Conservation (phyloP, 2,888 invertebrate genomes). For the Xanthia icteritia region DNA sequence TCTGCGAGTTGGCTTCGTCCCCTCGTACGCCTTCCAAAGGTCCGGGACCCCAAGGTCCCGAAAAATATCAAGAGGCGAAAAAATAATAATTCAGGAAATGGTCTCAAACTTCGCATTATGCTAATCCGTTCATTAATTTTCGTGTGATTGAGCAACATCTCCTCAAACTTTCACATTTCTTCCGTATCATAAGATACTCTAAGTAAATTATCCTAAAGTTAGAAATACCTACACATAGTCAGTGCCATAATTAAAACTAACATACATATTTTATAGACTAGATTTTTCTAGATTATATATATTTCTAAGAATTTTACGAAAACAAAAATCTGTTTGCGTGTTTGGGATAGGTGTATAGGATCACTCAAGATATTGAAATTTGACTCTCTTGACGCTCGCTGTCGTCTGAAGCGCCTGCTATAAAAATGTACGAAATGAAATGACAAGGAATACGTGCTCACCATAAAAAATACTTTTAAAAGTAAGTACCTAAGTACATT, state of each 20-base stretch:
- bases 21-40: too few species aligned
- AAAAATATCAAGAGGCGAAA: too few species aligned
- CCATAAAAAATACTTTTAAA: constrained; percentile 29
- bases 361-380: constrained; percentile 29
- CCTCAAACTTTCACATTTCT: neutral
- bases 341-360: too few species aligned
- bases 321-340: constrained; percentile 16
- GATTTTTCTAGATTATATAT: neutral
- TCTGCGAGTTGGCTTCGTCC: too few species aligned
- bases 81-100: too few species aligned
- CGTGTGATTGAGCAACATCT: neutral
- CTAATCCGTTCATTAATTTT: neutral
- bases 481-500: neutral
- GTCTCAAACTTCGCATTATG: too few species aligned
- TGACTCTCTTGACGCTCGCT: constrained; percentile 13
- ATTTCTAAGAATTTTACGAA: constrained; percentile 5
- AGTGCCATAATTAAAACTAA: neutral
- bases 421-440: constrained; percentile 20
- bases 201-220: neutral
- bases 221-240: neutral
- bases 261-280: neutral
- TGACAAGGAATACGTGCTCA: constrained; percentile 27
- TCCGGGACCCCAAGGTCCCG: too few species aligned
- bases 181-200: neutral
- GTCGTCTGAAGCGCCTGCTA: neutral